A percentile compares a stretch with the other conserved stretches of the same genome.
These are phyloP conservation scores for Gorsachius magnificus DNA, from an alignment of 2,797 vertebrate species.

Conservation along the genomic window DNA sequence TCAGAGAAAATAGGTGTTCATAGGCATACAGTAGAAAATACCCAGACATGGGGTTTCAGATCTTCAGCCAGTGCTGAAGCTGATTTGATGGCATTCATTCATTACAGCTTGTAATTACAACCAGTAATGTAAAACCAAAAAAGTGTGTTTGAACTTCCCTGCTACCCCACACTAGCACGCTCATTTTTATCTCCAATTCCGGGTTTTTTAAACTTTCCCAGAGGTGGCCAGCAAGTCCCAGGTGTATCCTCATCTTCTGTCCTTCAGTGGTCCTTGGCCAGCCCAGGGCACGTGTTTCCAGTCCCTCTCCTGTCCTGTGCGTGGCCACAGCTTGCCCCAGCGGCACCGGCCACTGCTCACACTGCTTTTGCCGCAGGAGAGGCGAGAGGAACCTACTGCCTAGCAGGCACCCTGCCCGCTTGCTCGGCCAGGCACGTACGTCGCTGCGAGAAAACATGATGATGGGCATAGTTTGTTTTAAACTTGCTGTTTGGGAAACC, in stretches of 20 bases:
- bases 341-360: neutral
- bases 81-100: neutral
- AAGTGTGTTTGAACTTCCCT: neutral
- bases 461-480: constrained; percentile 6
- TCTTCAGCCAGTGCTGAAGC: neutral
- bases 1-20: neutral
- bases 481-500: neutral
- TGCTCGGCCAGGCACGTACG: neutral
- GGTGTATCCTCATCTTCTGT: neutral
- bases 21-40: neutral
- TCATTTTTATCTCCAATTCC: neutral
- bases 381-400: neutral
- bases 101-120: neutral
- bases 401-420: neutral
- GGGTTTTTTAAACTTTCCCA: neutral
- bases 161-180: neutral
- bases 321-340: neutral
- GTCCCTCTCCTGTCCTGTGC: neutral
- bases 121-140: neutral
- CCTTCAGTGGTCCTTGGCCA: neutral
- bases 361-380: neutral
- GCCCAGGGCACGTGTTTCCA: neutral
- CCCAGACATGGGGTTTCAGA: neutral
- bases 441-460: neutral
- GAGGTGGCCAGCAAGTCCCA: neutral